Conservation (phyloP, 2,888 invertebrate genomes). For the Blomia tropicalis region DNA sequence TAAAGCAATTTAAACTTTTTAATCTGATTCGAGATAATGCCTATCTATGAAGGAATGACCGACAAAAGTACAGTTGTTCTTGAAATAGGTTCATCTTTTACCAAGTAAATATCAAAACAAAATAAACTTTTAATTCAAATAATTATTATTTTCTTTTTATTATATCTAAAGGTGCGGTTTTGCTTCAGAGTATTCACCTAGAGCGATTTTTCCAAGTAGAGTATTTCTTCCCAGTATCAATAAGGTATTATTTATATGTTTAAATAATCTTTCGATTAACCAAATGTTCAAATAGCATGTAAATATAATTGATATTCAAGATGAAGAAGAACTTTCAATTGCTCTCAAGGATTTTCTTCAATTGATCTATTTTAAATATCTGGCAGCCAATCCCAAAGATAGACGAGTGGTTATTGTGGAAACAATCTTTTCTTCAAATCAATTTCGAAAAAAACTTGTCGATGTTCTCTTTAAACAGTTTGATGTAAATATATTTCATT, state of each 20-base stretch:
- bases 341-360: slow-evolving; percentile 74
- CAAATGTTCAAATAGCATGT: slow-evolving; percentile 23
- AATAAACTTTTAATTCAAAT: slow-evolving; percentile 33
- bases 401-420: slow-evolving; percentile 79
- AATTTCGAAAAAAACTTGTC: slow-evolving; percentile 69
- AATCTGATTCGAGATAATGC: no score
- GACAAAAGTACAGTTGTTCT: slow-evolving; percentile 77
- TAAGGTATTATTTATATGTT: not conserved
- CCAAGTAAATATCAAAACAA: slow-evolving; percentile 50
- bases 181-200: slow-evolving; percentile 69
- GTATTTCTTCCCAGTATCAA: slow-evolving; percentile 35
- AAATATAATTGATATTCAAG: slow-evolving; percentile 31
- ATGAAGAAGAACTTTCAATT: slow-evolving; percentile 51
- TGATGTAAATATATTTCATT: slow-evolving; percentile 49
- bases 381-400: slow-evolving; percentile 81
- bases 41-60: slow-evolving; percentile 34
- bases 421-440: slow-evolving; percentile 62
- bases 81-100: slow-evolving; percentile 76
- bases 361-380: slow-evolving; percentile 59
- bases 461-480: slow-evolving; percentile 80
- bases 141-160: slow-evolving; percentile 19
- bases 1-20: no score
- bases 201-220: slow-evolving; percentile 67
- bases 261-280: not conserved
- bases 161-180: slow-evolving; percentile 60